Base-by-base conservation (phyloP, 1,140 invertebrate genomes). In the Sipha flava region DNA sequence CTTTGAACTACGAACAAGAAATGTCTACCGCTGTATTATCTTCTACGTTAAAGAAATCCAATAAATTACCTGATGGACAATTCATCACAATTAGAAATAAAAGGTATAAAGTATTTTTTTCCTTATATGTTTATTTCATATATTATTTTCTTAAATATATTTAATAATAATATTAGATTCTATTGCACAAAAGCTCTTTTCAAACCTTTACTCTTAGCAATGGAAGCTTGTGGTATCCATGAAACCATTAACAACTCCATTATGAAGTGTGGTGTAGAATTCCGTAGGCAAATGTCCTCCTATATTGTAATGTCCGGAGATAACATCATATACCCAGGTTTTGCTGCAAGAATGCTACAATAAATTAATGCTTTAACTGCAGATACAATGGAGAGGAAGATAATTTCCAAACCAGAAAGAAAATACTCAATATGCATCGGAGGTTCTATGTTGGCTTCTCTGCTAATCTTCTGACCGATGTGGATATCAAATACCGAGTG, bases 401-500 rank as follows among this genome's bases (percentile, higher is more conserved):
- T 95, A 82, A 94, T 94, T 81, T 93, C 93, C 77, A 91, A 92
- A 82, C 91, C 93, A n/a, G 92, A 93, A 84, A 89, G 93, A 83
- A 93, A 94, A 86, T 93, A 93, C 86, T 93, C 92, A 40, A 90
- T 93, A 83, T 94, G 93, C 93, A 95, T 95, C 88, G 91, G 92
- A 84, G 93, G 93, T 81, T 94, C 93, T 82, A 95, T 94, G 85
- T 87, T 94, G 82, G 93, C 93, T 66, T 94, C 93, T 7, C 87
- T 94, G 34, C 94, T 93, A 82, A 95, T 93, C 86, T 95, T 95
- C 93, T 93, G 95, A 86, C 92, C 93, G 87, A 95, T 95, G 93
- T 97, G 95, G 95, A 97, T 97, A 88, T 94, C 93, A 84, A 96
- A 96, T 86, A 93, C 95, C 87, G 94, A 97, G 86, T 97, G 96